Evolutionary conservation across 2,113 vertebrate species (phyloP), one percentile per base, ranked within the genome.

Genomic region (Platysteira castanea): DNA sequence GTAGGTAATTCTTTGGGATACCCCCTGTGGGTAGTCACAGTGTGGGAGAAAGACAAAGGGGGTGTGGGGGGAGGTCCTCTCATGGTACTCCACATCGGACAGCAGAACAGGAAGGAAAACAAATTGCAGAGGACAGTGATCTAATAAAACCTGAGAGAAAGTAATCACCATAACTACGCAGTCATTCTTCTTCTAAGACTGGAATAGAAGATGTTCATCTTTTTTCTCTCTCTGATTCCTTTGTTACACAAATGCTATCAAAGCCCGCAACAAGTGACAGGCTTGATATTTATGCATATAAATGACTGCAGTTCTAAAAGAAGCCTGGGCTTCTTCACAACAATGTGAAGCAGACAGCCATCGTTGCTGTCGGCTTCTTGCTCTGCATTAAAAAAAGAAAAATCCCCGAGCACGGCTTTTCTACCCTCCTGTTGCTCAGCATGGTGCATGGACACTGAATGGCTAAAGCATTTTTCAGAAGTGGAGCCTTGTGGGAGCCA

Each of bases 211-310:
- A 87, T 35, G 60, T 78, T 73, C 64, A 54, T 30, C 16, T 28
- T 59, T 90, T 86, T 78, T 78, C 64, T 68, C 53, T 24, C 39
- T 61, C 57, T 2, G 1, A 86, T 87, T 87, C 87, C 41, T 86
- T 87, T 91, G 70, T 74, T n/a, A 52, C 80, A 89, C 77, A 95
- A 91, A 93, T 44, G 35, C 60, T 96, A 95, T 92, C 91, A 82
- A 90, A 95, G 95, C 41, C 86, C 70, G 95, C 49, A 95, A 97
- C 94, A 96, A 96, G 95, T 79, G 83, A 89, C 75, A 70, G 20
- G 11, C 87, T 95, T 59, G 93, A 95, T 95, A 94, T 73, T 93
- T 90, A 87, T 68, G 81, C 3, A 79, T 93, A 87, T 59, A 96
- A 95, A 87, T 83, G 87, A 70, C 81, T 89, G 56, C 68, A 78